These are phyloP conservation scores for Xiphophorus hellerii DNA, from an alignment of 2,113 vertebrate genomes.

Conservation along the genomic window DNA sequence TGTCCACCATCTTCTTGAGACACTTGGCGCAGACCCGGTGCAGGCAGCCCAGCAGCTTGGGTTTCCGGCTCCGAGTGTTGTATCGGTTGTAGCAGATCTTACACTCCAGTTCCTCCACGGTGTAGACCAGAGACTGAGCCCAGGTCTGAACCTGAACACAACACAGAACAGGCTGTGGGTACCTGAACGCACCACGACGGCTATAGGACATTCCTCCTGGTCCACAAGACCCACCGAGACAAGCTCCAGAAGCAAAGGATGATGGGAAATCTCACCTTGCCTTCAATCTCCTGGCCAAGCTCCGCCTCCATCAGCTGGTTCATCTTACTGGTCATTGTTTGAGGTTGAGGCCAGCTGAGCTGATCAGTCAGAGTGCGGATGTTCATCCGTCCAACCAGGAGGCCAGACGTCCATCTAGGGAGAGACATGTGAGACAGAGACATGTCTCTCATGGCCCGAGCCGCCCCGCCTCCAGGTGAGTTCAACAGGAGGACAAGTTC, in stretches of 20 bases:
- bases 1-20: slow-evolving; percentile 84
- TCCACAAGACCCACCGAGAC: background rate
- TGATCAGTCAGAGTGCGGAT: slow-evolving; percentile 15
- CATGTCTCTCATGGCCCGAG: no score
- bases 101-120: slow-evolving; percentile 85
- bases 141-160: slow-evolving; percentile 59
- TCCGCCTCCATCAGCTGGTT: slow-evolving; percentile 46
- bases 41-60: slow-evolving; percentile 84
- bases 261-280: slow-evolving; percentile 50
- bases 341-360: slow-evolving; percentile 27
- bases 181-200: background rate
- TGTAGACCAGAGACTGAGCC: slow-evolving; percentile 62
- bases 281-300: slow-evolving; percentile 40
- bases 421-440: background rate
- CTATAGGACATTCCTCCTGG: slow-evolving; percentile 34
- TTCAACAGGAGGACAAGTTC: no score
- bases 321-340: slow-evolving; percentile 42
- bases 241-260: background rate
- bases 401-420: background rate
- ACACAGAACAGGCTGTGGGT: background rate
- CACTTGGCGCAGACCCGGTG: slow-evolving; percentile 87
- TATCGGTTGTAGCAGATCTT: slow-evolving; percentile 89
- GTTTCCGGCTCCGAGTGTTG: slow-evolving; percentile 78
- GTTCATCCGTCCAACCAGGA: slow-evolving; percentile 25
- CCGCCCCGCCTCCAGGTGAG: no score